Percentiles rank a stretch among this genome's conserved stretches.
phyloP scores from a whole-genome alignment of 2,888 invertebrate genomes.

The Dynastes hyllus region DNA sequence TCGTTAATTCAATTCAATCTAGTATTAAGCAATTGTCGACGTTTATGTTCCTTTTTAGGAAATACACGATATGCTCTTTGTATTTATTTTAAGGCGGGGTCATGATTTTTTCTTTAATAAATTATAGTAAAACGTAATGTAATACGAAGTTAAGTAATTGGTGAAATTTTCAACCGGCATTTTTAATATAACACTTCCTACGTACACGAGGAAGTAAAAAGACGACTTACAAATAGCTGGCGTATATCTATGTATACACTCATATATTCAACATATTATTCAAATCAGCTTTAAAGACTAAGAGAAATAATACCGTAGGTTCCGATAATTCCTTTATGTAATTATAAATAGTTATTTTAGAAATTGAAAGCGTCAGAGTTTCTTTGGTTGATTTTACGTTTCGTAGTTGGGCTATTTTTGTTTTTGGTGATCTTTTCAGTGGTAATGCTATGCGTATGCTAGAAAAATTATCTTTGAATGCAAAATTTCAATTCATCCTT shows the following conservation, averaged over 20 bases:
- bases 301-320: too few species aligned
- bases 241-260: neutral
- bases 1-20: too few species aligned
- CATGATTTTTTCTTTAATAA: neutral
- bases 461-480: too few species aligned
- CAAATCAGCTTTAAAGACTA: neutral
- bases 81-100: neutral
- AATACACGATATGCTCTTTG: neutral
- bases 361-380: too few species aligned
- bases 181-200: neutral
- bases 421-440: too few species aligned
- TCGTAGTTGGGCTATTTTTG: too few species aligned
- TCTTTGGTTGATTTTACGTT: too few species aligned
- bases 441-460: too few species aligned
- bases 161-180: slow-evolving; percentile 1
- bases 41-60: neutral
- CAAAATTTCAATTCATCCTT: too few species aligned
- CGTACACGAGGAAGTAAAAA: neutral
- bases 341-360: too few species aligned
- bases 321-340: too few species aligned
- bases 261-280: neutral
- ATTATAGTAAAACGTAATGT: neutral
- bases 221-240: neutral
- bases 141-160: neutral
- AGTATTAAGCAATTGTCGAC: neutral